phyloP scores from a whole-genome alignment of 1,140 invertebrate genomes.

The Procambarus virginalis region DNA sequence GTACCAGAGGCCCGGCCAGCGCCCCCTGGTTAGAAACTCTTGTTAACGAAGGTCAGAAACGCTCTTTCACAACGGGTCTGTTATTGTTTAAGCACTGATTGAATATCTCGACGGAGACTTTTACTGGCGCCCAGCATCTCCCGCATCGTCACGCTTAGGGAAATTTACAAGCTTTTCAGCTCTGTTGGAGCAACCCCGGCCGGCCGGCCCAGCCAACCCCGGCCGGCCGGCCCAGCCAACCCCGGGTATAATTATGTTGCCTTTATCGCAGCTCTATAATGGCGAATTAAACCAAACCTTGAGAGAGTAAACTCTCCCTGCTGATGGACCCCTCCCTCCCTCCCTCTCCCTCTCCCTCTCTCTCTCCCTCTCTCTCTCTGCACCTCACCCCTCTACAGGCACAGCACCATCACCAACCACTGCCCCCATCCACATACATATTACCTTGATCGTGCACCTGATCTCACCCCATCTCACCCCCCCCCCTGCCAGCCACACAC shows the following conservation, averaged over 20 bases:
- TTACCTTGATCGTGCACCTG: too few species aligned
- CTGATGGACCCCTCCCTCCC: neutral
- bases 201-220: neutral
- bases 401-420: too few species aligned
- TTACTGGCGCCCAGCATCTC: neutral
- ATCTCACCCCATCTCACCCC: too few species aligned
- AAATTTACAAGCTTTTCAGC: neutral
- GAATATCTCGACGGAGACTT: neutral
- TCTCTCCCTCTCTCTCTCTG: neutral
- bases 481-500: too few species aligned
- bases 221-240: too few species aligned
- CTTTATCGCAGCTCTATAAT: neutral
- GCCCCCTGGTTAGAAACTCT: neutral
- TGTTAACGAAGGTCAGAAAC: neutral
- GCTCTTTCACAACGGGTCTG: neutral
- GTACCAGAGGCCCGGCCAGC: too few species aligned
- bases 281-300: slow-evolving; percentile 1
- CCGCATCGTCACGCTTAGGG: neutral
- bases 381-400: too few species aligned
- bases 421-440: too few species aligned
- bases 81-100: neutral
- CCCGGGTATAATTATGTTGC: neutral
- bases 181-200: neutral
- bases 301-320: neutral
- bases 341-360: neutral